Base-by-base conservation (phyloP, 2,113 vertebrate genomes). In the Callorhinus ursinus region DNA sequence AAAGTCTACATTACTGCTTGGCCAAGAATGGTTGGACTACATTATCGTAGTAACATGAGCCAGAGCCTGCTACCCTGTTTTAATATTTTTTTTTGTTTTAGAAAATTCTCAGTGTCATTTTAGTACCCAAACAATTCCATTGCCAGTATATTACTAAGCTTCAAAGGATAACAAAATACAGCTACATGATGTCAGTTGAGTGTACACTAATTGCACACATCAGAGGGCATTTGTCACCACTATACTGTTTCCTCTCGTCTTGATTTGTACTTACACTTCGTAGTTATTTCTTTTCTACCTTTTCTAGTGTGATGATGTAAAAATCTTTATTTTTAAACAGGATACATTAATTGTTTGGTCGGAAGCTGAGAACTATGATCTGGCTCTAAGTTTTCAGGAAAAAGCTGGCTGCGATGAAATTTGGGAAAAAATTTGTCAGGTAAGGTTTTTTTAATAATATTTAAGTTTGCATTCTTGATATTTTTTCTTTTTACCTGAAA, bases 371-470 rank as follows among this genome's bases (percentile, higher is more conserved):
- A 99, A 99, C 98, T 99, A 99, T 98, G 99, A 99, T 98, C 98
- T 99, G 98, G 99, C 99, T 89, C 98, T 99, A 97, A 99, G 99
- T 98, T 99, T 99, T 98, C 99, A 99, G 98, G 99, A 99, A 98
- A 99, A 99, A 98, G 99, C 99, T 96, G 99, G 99, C 96, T 99
- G 99, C 95, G 99, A 99, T 99, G 99, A 99, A 98, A 99, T 99
- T 97, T 99, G 99, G 99, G 99, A 99, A 98, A 99, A 99, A 99
- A 99, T 99, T 97, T 99, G 99, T 98, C 99, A 99, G 99, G 99
- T 99, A 99, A 96, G 81, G 7, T 98, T 79, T 39, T 96, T n/a
- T 96, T 67, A 87, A 55, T 90, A 71, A 80, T 81, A n/a, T 53
- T 72, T 94, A 36, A 4, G 4, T 88, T 94, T 83, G 3, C 13